Evolutionary conservation across 1,140 invertebrate species (phyloP), one percentile per base, ranked within the genome.

Genomic region (Hormaphis cornu): DNA sequence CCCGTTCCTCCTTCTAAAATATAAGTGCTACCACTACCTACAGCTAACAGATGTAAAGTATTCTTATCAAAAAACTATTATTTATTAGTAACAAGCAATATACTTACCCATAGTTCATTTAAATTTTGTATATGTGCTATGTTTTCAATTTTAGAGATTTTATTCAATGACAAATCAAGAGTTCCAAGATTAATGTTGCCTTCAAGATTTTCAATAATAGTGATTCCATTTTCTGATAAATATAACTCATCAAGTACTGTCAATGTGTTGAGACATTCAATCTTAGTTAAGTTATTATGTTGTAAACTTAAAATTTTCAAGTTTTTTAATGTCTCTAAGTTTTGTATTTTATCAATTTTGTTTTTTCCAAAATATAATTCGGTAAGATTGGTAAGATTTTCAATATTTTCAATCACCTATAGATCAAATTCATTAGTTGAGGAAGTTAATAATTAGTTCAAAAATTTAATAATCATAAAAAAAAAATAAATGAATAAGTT

Each of bases 321-420:
- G 70, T 89, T 86, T 6, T 80, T 80, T 20, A 98, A 79, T n/a
- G 81, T 81, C 48, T 88, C 87, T 14, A 99, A 77, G 76, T 95
- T 93, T 76, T 94, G 82, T 48, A 99, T 88, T 80, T 90, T 89
- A 0, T 82, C 81, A 66, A 99, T 95, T 83, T 98, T 98, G 78
- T 99, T 99, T 78, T 98, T 98, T 0, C 96, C 95, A 53, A 99
- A 78, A 78, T 88, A 96, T 2, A 97, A 78, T 75, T 87, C 84
- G 20, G 83, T 86, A 22, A 97, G 78, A 74, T 87, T 87, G 16
- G 80, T 80, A 26, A 96, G 77, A 18, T 83, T 84, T 28, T 90
- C 85, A 8, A 96, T 77, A 80, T 95, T 93, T 77, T 91, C 88
- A 72, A 97, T 93, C 76, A 85, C 86, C 83, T 88, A 80, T 71